A percentile compares a stretch with the other conserved stretches of the same genome.
Evolutionary conservation across 2,113 vertebrate species (phyloP).

Genomic region (Chloropsis hardwickii): DNA sequence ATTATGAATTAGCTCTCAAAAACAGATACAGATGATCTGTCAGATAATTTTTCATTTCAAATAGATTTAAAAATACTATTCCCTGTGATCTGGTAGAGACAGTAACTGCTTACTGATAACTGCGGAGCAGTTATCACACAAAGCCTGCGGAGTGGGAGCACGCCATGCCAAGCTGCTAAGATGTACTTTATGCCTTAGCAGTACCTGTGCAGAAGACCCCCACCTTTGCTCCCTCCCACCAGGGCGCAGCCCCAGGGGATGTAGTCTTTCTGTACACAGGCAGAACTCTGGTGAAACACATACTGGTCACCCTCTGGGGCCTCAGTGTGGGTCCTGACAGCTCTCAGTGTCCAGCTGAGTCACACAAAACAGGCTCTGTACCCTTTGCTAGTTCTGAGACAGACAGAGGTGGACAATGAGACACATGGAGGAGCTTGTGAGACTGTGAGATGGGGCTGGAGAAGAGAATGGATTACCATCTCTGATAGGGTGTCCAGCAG

Average conservation of each 20-base stretch:
- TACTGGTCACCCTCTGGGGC: neutral
- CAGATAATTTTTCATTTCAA: conserved; percentile 9
- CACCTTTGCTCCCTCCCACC: neutral
- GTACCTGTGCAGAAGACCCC: neutral
- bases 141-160: fast-evolving
- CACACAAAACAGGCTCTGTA: neutral
- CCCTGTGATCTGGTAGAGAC: neutral
- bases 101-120: neutral
- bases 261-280: neutral
- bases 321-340: neutral
- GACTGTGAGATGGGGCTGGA: neutral
- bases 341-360: neutral
- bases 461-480: neutral
- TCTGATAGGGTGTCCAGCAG: neutral
- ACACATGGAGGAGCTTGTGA: neutral
- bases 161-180: neutral
- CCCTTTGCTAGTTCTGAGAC: neutral
- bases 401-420: neutral
- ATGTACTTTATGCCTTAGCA: neutral
- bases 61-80: neutral
- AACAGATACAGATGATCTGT: conserved; percentile 6
- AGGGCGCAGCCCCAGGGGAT: neutral
- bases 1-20: conserved; percentile 14
- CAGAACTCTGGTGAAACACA: neutral
- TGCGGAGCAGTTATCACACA: neutral